Evolutionary conservation across 2,888 invertebrate species (phyloP).

Genomic region (Nysson spinosus): DNA sequence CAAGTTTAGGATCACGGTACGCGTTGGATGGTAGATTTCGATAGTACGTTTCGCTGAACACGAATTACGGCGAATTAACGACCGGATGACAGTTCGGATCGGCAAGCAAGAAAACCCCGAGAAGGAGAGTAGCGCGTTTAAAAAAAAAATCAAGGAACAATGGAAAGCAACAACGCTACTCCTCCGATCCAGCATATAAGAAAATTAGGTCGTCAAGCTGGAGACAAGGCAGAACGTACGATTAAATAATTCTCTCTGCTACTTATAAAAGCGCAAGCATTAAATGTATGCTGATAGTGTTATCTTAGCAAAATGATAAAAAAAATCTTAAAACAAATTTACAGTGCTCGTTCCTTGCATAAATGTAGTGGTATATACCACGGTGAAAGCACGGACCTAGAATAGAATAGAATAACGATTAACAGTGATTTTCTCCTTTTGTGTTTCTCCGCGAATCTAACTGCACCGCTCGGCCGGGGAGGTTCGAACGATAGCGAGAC

Average conservation of each 20-base stretch:
- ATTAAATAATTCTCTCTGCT: slow-evolving; percentile 75
- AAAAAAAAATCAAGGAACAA: not conserved
- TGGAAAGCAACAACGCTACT: too few species aligned
- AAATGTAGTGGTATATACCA: slow-evolving; percentile 29
- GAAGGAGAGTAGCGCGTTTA: not conserved
- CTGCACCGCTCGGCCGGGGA: slow-evolving; percentile 22
- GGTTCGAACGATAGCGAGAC: not conserved
- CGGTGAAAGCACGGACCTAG: slow-evolving; percentile 30
- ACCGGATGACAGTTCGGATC: too few species aligned
- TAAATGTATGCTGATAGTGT: slow-evolving; percentile 76
- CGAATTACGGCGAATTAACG: too few species aligned
- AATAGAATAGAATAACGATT: slow-evolving; percentile 33
- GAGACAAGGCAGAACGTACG: slow-evolving; percentile 74
- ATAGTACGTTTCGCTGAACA: too few species aligned
- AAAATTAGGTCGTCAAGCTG: slow-evolving; percentile 76
- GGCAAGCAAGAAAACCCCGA: not conserved
- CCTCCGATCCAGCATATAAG: slow-evolving; percentile 51
- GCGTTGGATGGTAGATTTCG: too few species aligned
- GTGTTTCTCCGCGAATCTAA: slow-evolving; percentile 40
- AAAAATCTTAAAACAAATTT: slow-evolving; percentile 74
- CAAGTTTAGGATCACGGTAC: too few species aligned
- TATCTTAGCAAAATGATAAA: slow-evolving; percentile 76
- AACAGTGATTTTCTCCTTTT: slow-evolving; percentile 6
- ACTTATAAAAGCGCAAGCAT: slow-evolving; percentile 77
- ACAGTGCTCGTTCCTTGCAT: slow-evolving; percentile 59